phyloP scores from a whole-genome alignment of 2,113 vertebrate species.

The Lagenorhynchus albirostris region DNA sequence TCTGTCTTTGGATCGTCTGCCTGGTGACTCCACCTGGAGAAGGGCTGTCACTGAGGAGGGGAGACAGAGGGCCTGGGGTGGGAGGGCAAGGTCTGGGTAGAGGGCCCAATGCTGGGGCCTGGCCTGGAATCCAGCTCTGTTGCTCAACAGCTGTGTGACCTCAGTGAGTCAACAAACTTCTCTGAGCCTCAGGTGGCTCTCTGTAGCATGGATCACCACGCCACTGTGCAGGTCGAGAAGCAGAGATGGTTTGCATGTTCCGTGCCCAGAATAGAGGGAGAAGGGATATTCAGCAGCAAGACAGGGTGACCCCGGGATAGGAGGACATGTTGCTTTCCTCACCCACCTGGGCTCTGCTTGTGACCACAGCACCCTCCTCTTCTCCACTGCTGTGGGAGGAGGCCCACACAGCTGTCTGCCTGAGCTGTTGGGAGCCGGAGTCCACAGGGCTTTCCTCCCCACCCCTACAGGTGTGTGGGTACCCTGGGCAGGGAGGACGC shows the following conservation, averaged over 20 bases:
- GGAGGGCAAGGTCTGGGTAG: too few species aligned
- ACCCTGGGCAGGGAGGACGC: background rate
- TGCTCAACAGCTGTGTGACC: background rate
- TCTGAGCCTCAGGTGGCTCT: background rate
- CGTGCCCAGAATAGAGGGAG: accelerated
- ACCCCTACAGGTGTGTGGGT: background rate
- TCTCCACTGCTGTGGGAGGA: background rate
- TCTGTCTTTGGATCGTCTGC: background rate
- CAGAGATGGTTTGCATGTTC: accelerated
- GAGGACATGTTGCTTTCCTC: background rate
- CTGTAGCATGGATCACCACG: background rate
- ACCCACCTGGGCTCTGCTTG: background rate
- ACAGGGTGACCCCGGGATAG: background rate
- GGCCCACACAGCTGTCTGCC: background rate
- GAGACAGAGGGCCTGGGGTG: too few species aligned
- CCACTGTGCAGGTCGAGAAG: background rate
- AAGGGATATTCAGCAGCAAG: background rate
- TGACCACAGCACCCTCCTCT: background rate
- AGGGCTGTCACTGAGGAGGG: background rate
- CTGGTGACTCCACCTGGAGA: background rate
- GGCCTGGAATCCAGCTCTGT: background rate
- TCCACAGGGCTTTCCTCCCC: background rate
- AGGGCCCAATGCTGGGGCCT: background rate
- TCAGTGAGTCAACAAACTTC: background rate
- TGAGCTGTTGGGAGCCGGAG: background rate